These are phyloP conservation scores for Tanaodytes sp. DNA, from an alignment of 2,888 invertebrate genomes.

Conservation along the genomic window DNA sequence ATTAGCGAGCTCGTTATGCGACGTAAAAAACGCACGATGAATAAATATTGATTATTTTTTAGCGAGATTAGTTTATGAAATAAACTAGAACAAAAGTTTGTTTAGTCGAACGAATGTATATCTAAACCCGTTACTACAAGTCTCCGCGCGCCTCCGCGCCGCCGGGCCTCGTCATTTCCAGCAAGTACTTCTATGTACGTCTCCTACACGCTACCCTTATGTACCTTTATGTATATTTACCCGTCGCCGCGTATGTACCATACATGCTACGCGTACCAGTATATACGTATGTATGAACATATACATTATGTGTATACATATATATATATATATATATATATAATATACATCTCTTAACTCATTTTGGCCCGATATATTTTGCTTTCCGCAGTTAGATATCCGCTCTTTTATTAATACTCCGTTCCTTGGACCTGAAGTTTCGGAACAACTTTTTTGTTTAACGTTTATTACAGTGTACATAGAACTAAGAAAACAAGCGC, in stretches of 20 bases:
- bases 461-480: slow-evolving; percentile 31
- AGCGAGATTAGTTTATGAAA: slow-evolving; percentile 46
- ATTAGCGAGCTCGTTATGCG: no score
- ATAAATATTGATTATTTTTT: slow-evolving; percentile 40
- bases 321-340: no score
- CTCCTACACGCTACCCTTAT: slow-evolving; percentile 68
- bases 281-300: slow-evolving; percentile 49
- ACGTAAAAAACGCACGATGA: no score
- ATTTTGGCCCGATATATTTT: slow-evolving; percentile 5
- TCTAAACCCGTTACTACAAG: slow-evolving; percentile 54
- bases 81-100: slow-evolving; percentile 49
- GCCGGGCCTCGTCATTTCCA: slow-evolving; percentile 70
- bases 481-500: slow-evolving; percentile 13
- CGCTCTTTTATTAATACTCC: slow-evolving; percentile 16
- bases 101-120: slow-evolving; percentile 51
- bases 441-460: slow-evolving; percentile 3
- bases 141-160: slow-evolving; percentile 57
- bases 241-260: slow-evolving; percentile 49
- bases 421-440: slow-evolving; percentile 7
- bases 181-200: slow-evolving; percentile 72
- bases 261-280: slow-evolving; percentile 21
- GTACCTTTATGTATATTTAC: slow-evolving; percentile 56
- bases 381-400: slow-evolving; percentile 39
- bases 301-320: no score
- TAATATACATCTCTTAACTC: no score